phyloP scores from a whole-genome alignment of 2,113 vertebrate species.

The Thermophis baileyi region DNA sequence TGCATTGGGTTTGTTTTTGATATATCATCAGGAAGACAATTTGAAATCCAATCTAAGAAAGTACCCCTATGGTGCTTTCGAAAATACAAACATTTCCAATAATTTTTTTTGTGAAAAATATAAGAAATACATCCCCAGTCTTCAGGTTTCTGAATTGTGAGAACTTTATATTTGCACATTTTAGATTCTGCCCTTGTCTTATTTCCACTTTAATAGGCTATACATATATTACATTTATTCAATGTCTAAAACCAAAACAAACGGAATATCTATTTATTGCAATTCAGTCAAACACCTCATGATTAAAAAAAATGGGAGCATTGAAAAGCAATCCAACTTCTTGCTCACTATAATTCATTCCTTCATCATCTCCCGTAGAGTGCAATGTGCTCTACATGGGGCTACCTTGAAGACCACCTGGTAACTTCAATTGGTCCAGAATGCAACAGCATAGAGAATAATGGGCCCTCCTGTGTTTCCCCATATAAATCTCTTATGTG shows the following conservation, averaged over 20 bases:
- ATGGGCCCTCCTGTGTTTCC: neutral
- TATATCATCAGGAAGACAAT: neutral
- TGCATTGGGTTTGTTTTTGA: neutral
- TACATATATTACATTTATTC: neutral
- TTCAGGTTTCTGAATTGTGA: neutral
- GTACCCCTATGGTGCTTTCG: neutral
- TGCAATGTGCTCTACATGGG: neutral
- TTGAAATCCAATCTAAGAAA: neutral
- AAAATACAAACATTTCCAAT: slow-evolving; percentile 14
- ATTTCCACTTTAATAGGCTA: neutral
- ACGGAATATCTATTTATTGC: neutral
- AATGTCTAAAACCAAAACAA: neutral
- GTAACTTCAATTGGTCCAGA: neutral
- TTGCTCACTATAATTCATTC: neutral
- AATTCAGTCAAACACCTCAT: neutral
- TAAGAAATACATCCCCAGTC: neutral
- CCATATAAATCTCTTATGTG: neutral
- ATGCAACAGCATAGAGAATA: neutral
- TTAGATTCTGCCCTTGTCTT: neutral
- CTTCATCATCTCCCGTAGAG: neutral
- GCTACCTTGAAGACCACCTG: neutral
- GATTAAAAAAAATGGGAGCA: neutral
- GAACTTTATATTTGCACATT: neutral
- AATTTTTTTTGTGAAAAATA: neutral
- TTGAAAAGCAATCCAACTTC: neutral